Conservation (phyloP, 35 echinoderm and acorn worm species). For the Lytechinus pictus region DNA sequence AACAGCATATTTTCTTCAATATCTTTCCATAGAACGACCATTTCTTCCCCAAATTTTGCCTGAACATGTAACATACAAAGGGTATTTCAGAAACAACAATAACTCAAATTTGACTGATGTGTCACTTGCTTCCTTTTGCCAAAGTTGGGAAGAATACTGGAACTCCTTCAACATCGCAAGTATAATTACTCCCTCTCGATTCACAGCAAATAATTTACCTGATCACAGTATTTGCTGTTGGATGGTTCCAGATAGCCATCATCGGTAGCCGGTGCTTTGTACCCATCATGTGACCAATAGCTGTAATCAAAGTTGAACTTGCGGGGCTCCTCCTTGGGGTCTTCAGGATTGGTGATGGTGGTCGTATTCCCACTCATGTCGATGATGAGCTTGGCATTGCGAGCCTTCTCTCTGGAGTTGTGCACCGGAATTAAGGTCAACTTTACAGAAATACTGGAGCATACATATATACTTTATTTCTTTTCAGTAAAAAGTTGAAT, state of each 20-base stretch:
- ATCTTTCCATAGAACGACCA: no score
- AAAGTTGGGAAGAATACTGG: no score
- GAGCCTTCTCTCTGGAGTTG: slow-evolving; percentile 93
- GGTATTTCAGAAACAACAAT: no score
- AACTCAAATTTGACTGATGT: no score
- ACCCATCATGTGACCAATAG: slow-evolving; percentile 98
- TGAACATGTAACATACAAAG: no score
- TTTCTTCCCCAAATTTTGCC: no score
- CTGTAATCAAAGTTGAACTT: slow-evolving; percentile 98
- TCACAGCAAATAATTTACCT: slow-evolving; percentile 63
- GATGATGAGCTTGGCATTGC: slow-evolving; percentile 91
- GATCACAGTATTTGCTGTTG: slow-evolving; percentile 78
- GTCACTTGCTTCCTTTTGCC: no score
- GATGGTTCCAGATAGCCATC: slow-evolving; percentile 72
- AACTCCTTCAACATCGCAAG: no score
- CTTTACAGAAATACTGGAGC: not conserved
- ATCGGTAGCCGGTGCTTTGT: slow-evolving; percentile 39
- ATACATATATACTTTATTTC: not conserved
- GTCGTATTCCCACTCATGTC: slow-evolving; percentile 87
- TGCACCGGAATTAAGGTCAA: slow-evolving; percentile 75
- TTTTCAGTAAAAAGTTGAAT: not conserved
- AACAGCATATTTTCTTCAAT: no score
- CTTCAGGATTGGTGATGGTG: slow-evolving; percentile 78
- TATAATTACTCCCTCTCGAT: no score
- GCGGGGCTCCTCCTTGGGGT: slow-evolving; percentile 80